Base-by-base conservation (phyloP, 2,113 vertebrate genomes). In the Eolophus roseicapilla region DNA sequence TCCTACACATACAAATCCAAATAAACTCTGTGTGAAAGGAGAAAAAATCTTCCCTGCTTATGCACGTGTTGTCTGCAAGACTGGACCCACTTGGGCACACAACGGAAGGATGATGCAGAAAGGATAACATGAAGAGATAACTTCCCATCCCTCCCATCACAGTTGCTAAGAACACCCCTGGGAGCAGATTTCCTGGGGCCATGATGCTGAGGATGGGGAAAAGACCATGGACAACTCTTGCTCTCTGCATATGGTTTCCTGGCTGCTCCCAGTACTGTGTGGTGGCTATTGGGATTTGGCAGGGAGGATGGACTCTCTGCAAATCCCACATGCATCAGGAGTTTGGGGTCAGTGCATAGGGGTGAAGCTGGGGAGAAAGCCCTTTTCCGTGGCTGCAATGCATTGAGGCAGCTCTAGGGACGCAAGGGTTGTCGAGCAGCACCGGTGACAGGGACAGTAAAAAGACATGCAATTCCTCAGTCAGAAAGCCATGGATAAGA, bases 221-320 rank as follows among this genome's bases (percentile, higher is more conserved):
- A 47, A 70, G 78, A 64, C 20, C 7, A 0, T 0, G 0, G 81
- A 35, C 0, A 2, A 0, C 39, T 19, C 78, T 35, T 2, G 0
- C 11, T 83, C 41, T 55, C 68, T 2, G 0, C 0, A 0, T 5
- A 13, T 1, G 0, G 17, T 46, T 5, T 65, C 68, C 64, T 1
- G 4, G 5, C 13, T 28, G 20, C 10, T 73, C 52, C 39, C 1
- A 1, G 25, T 1, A 0, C 64, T 27, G 17, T 2, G 25, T 0
- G 5, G 15, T 1, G 6, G 29, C 60, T 29, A 19, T 0, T 62
- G n/a, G 49, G 50, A 9, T 86, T 43, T 65, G 11, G 70, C 33
- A 43, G 29, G 27, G 15, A 52, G 60, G 29, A 33, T 3, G 33
- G 10, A 31, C 17, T 71, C 5, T 17, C 67, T 64, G 16, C 29